Evolutionary conservation across 2,888 invertebrate species (phyloP), one percentile per base, ranked within the genome.

Genomic region (Pilophorus perplexus): DNA sequence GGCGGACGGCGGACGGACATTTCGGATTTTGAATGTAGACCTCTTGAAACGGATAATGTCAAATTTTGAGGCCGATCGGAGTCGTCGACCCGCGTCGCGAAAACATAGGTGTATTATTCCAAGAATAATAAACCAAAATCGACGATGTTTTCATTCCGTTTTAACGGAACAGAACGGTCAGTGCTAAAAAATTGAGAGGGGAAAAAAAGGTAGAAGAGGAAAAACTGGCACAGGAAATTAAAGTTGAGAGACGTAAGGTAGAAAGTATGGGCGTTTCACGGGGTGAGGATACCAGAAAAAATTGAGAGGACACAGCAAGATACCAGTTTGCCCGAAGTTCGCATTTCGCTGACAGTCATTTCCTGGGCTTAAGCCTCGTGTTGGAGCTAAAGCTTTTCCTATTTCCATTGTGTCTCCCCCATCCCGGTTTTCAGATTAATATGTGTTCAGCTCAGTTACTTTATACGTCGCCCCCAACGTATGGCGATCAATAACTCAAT

Each of bases 281-380:
- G n/a, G n/a, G n/a, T n/a, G n/a, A n/a, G n/a, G 40, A 18, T 5
- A 8, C 23, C 27, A 27, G 25, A 50, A 50, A 27, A 16, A 23
- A 46, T 8, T 14, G 25, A 27, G 27, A 25, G 27, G 28, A 52
- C 25, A 52, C 23, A n/a, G 27, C 23, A 28, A 52, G 10, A 28
- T 25, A 28, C 25, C 28, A 28, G 27, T 25, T 3, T 28, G 16
- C n/a, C 50, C 52, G 27, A 52, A 52, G 25, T 40, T 59, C 59
- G 22, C 59, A 59, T 59, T 59, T 59, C 59, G 59, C 42, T 42
- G 42, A 59, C 40, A 59, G 38, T 27, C 42, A 59, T 59, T 59
- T 52, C 52, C 52, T 16, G 28, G 52, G 27, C 33, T 14, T 16
- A 16, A 14, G 52, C 28, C 25, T 28, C 27, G 12, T 28, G 18